phyloP scores from a whole-genome alignment of 2,113 vertebrate species.

The Zapus hudsonius region DNA sequence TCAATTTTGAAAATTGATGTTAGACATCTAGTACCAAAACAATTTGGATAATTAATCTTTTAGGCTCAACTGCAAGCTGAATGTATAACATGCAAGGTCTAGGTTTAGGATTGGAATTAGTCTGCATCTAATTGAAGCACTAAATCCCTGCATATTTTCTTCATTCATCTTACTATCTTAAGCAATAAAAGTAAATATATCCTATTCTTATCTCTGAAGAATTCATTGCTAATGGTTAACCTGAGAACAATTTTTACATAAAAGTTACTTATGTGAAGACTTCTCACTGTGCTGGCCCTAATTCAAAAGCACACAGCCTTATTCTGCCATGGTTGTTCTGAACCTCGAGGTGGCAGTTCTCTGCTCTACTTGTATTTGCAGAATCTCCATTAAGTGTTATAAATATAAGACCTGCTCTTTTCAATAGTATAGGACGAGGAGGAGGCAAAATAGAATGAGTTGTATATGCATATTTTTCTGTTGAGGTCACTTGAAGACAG shows the following conservation, averaged over 20 bases:
- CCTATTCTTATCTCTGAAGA: background rate
- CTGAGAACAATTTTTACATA: background rate
- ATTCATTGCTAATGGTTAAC: background rate
- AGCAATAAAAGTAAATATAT: background rate
- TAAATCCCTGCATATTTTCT: background rate
- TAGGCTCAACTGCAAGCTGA: background rate
- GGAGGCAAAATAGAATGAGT: constrained; percentile 66
- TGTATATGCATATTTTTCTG: constrained; percentile 76
- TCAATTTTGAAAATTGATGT: constrained; percentile 30
- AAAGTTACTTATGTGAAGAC: constrained; percentile 3
- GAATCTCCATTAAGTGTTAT: constrained; percentile 18
- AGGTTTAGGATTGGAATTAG: background rate
- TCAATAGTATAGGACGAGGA: background rate
- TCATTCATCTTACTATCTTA: background rate
- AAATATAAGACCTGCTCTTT: constrained; percentile 76
- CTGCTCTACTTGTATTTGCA: background rate
- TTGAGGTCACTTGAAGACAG: constrained; percentile 79
- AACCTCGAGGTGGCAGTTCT: background rate
- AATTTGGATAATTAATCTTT: constrained; percentile 6
- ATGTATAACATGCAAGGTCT: background rate
- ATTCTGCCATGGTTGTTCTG: background rate
- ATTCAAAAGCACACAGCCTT: constrained; percentile 51
- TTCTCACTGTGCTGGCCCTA: background rate
- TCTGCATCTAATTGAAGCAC: background rate
- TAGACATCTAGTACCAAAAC: constrained; percentile 23